Conservation (phyloP, 2,113 vertebrate species). For the Emydura subglobosa region DNA sequence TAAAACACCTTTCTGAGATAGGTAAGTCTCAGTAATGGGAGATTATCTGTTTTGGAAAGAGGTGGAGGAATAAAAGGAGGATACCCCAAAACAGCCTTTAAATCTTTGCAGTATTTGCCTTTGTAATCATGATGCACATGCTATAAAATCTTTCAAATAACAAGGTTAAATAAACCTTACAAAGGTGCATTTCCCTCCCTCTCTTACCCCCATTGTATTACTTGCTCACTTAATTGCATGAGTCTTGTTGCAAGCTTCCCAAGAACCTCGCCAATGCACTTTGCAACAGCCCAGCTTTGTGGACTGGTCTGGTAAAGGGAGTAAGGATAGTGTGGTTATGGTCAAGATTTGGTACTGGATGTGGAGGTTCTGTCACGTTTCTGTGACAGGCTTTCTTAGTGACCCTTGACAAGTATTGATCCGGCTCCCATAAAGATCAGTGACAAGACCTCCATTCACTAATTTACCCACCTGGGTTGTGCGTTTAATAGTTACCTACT, state of each 20-base stretch:
- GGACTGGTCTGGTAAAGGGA: fast-evolving
- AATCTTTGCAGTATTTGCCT: neutral
- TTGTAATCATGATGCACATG: neutral
- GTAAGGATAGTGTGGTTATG: neutral
- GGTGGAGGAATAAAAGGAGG: neutral
- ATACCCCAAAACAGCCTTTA: neutral
- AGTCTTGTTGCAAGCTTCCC: neutral
- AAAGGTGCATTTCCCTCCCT: neutral
- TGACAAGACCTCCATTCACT: neutral
- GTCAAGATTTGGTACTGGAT: neutral
- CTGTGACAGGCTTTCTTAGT: neutral
- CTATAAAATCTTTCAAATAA: too few relatives aligned
- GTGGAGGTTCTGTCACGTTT: neutral
- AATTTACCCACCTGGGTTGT: neutral
- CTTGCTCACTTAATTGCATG: neutral
- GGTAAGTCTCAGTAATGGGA: neutral
- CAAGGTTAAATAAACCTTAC: neutral
- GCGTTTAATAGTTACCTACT: neutral
- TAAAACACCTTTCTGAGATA: neutral
- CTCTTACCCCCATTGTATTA: neutral
- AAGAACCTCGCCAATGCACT: fast-evolving
- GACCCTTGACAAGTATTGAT: neutral
- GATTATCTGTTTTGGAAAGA: neutral
- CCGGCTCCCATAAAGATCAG: neutral
- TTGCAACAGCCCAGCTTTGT: neutral